phyloP scores from a whole-genome alignment of 2,113 vertebrate genomes.

The Dissostichus mawsoni region DNA sequence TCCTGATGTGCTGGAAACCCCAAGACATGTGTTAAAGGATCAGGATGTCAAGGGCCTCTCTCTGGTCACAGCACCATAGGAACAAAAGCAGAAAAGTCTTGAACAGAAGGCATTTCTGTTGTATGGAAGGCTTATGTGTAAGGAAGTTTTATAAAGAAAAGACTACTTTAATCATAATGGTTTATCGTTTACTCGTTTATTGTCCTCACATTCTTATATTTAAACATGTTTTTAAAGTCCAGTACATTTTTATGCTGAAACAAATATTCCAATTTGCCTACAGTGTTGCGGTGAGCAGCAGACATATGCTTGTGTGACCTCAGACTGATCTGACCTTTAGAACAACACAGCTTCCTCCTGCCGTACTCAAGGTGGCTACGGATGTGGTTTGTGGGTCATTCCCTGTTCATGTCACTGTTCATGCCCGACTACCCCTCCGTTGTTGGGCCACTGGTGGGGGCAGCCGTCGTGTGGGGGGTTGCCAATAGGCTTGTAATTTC shows the following conservation, averaged over 20 bases:
- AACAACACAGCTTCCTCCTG: slow-evolving; percentile 73
- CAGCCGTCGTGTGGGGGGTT: slow-evolving; percentile 50
- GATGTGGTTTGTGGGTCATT: slow-evolving; percentile 78
- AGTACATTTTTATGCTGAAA: background rate
- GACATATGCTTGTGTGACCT: slow-evolving; percentile 65
- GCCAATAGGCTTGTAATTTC: slow-evolving; percentile 85
- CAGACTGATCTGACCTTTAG: slow-evolving; percentile 72
- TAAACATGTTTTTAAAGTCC: background rate
- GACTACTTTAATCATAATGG: background rate
- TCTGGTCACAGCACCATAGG: slow-evolving; percentile 53
- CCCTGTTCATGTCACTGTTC: slow-evolving; percentile 78
- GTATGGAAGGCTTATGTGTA: slow-evolving; percentile 14
- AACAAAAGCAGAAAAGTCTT: slow-evolving; percentile 64
- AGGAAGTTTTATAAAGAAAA: slow-evolving; percentile 22
- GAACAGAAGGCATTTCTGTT: slow-evolving; percentile 40
- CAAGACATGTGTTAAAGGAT: slow-evolving; percentile 78
- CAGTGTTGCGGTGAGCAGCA: slow-evolving; percentile 16
- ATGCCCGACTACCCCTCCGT: slow-evolving; percentile 79
- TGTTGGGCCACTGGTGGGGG: slow-evolving; percentile 72
- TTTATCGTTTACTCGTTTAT: background rate
- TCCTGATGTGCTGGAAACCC: slow-evolving; percentile 78
- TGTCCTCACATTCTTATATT: background rate
- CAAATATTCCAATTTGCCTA: slow-evolving; percentile 1
- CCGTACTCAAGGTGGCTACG: slow-evolving; percentile 60
- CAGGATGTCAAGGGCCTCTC: slow-evolving; percentile 78